Conservation (phyloP, 2,113 vertebrate species). For the Muntiacus reevesi region DNA sequence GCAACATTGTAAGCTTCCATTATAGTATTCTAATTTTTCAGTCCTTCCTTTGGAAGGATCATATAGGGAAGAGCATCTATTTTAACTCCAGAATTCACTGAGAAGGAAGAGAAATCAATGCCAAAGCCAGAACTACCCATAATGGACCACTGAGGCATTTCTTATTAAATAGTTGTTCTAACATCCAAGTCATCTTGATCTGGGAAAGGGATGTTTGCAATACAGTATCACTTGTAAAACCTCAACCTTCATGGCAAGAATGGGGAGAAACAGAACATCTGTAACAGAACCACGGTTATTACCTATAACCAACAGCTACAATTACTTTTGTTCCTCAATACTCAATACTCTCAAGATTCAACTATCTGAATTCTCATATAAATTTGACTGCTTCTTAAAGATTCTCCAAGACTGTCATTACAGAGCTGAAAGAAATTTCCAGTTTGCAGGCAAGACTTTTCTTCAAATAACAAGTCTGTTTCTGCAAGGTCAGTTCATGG, state of each 20-base stretch:
- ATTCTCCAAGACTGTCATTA: background rate
- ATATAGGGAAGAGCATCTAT: background rate
- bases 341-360: background rate
- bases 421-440: background rate
- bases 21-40: background rate
- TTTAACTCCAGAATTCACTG: slow-evolving; percentile 30
- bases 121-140: slow-evolving; percentile 26
- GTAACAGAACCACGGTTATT: background rate
- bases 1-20: background rate
- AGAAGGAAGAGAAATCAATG: slow-evolving; percentile 9
- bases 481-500: background rate
- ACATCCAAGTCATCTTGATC: background rate
- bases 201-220: background rate
- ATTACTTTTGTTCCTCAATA: background rate
- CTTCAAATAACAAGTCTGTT: background rate
- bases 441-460: background rate
- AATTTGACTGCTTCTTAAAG: background rate
- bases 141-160: slow-evolving; percentile 32
- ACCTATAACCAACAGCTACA: background rate
- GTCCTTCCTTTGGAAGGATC: background rate
- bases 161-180: background rate
- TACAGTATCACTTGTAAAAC: background rate
- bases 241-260: background rate
- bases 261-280: background rate
- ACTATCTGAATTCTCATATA: background rate